These are phyloP conservation scores for Pterobdella sp. DNA, from an alignment of 2,888 invertebrate genomes.

Conservation along the genomic window DNA sequence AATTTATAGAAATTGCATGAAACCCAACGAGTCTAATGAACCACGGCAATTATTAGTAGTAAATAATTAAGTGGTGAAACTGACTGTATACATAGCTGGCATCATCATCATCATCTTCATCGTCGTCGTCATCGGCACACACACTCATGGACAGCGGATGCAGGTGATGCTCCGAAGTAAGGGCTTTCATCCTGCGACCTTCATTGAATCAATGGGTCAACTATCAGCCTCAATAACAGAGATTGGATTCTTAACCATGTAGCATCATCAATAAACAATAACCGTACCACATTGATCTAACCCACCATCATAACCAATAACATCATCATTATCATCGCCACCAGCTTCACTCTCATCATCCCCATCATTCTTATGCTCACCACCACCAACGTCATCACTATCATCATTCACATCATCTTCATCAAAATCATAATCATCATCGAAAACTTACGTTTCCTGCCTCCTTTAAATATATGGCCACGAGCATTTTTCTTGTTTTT, in stretches of 20 bases:
- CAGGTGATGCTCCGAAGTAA: not conserved
- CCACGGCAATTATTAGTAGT: no score
- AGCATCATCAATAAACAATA: not conserved
- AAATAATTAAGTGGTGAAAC: not conserved
- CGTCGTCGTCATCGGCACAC: conserved; percentile 15
- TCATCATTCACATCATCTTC: not conserved
- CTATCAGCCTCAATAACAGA: not conserved
- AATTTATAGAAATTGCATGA: no score
- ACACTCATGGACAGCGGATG: not conserved
- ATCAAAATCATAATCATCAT: not conserved
- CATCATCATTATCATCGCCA: no score
- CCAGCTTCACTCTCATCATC: no score
- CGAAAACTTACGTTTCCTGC: conserved; percentile 52
- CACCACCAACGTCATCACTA: not conserved
- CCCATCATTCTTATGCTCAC: not conserved
- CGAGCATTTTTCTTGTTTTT: conserved; percentile 45
- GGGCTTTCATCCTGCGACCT: not conserved
- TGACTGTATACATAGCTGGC: not conserved
- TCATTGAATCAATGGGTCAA: not conserved
- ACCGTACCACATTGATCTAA: no score
- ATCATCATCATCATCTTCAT: conserved; percentile 14
- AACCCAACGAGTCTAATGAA: no score
- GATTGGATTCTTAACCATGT: not conserved
- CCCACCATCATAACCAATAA: no score
- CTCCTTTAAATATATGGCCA: conserved; percentile 60